Percentiles rank a stretch among this genome's conserved stretches.
Conservation (phyloP, 2,888 invertebrate species). For the Microctonus aethiopoides region DNA sequence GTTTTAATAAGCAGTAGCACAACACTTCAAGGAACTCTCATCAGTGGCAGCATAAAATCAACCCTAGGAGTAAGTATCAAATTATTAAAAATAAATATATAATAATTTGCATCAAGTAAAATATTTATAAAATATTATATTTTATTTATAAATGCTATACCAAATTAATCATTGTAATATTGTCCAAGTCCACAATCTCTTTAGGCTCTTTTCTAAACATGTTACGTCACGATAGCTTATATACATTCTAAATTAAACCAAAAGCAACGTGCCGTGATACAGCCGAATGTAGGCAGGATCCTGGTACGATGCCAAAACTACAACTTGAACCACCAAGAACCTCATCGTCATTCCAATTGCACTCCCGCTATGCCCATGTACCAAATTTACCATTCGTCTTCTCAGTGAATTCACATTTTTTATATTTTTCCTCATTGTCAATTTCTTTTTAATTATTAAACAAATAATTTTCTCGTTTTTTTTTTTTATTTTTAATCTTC, state of each 20-base stretch:
- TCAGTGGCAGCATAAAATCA: constrained; percentile 40
- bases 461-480: no score
- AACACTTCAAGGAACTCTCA: constrained; percentile 47
- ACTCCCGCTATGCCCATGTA: constrained; percentile 54
- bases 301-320: constrained; percentile 57
- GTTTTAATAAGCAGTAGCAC: constrained; percentile 48
- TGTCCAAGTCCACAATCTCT: background rate
- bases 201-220: constrained; percentile 46
- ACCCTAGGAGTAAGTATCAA: constrained; percentile 42
- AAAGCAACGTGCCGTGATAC: constrained; percentile 50
- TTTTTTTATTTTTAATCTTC: no score
- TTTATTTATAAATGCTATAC: background rate
- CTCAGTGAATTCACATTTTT: constrained; percentile 9
- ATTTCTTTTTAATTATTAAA: background rate
- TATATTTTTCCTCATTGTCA: background rate
- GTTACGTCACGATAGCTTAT: constrained; percentile 52
- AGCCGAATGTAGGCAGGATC: constrained; percentile 52
- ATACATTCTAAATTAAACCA: constrained; percentile 58
- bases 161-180: background rate
- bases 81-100: background rate
- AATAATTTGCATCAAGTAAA: background rate
- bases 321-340: constrained; percentile 50
- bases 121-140: no score
- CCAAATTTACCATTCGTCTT: constrained; percentile 48
- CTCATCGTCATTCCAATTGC: constrained; percentile 53